Conservation (phyloP, 2,113 vertebrate species). For the Malaclemys terrapin region DNA sequence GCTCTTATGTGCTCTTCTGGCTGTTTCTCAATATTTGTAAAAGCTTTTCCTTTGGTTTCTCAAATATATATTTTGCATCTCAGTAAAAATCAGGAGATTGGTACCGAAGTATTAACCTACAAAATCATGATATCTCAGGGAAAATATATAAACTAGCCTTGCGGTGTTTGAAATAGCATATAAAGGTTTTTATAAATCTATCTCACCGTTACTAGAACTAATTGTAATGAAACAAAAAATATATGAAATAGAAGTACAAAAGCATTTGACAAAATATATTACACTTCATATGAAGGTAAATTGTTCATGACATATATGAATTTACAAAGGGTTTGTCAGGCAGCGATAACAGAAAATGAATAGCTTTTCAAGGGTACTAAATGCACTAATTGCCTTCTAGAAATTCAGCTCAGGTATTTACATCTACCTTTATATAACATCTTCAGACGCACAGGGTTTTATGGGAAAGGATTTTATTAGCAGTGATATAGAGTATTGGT, state of each 20-base stretch:
- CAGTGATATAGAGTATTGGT: accelerated
- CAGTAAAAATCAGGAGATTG: constrained; percentile 2
- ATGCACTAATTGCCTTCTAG: constrained; percentile 21
- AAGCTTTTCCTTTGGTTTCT: background rate
- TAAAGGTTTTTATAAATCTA: no score
- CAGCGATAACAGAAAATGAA: constrained; percentile 19
- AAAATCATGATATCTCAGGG: background rate
- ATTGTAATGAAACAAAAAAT: constrained; percentile 20
- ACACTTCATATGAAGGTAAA: background rate
- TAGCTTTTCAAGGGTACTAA: constrained; percentile 23
- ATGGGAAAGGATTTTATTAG: background rate
- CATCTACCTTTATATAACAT: background rate
- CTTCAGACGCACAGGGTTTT: background rate
- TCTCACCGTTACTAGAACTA: constrained; percentile 27
- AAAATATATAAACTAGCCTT: background rate
- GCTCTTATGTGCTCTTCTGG: background rate
- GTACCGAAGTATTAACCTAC: background rate
- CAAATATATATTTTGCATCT: background rate
- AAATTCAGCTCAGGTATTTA: constrained; percentile 21
- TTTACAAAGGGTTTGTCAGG: constrained; percentile 36
- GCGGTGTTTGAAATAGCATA: background rate
- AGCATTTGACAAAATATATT: constrained; percentile 37
- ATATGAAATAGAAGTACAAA: constrained; percentile 32
- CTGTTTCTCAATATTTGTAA: no score
- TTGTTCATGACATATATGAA: constrained; percentile 27